Conservation (phyloP, 2,113 vertebrate genomes). For the Athene noctua region DNA sequence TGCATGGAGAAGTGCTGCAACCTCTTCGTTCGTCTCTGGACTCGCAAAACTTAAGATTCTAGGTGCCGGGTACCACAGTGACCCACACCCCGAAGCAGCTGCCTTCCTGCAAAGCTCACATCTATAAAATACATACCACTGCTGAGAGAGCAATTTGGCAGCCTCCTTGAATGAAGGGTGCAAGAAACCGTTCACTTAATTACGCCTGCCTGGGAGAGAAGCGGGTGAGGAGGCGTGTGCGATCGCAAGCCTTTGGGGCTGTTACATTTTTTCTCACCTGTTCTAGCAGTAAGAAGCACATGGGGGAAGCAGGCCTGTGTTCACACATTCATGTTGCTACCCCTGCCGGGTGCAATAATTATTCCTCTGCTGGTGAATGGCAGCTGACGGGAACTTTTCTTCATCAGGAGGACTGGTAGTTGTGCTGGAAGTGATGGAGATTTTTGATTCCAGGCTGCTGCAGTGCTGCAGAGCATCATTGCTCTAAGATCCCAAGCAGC, state of each 20-base stretch:
- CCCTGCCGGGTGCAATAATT: neutral
- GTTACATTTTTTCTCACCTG: neutral
- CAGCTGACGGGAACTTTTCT: neutral
- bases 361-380: neutral
- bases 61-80: rapidly evolving
- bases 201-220: neutral
- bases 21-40: neutral
- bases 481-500: rapidly evolving
- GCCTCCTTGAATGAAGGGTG: neutral
- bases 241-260: neutral
- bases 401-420: neutral
- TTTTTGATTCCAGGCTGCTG: neutral
- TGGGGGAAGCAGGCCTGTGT: rapidly evolving
- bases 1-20: neutral
- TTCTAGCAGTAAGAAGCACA: neutral
- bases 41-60: rapidly evolving
- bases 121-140: neutral
- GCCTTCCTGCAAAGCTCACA: neutral
- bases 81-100: neutral
- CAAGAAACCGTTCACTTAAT: neutral
- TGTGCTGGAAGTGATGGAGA: neutral
- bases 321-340: neutral
- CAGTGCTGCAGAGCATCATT: rapidly evolving
- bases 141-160: neutral
- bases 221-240: neutral